phyloP scores from a whole-genome alignment of 2,113 vertebrate genomes.

The Hassar affinis region DNA sequence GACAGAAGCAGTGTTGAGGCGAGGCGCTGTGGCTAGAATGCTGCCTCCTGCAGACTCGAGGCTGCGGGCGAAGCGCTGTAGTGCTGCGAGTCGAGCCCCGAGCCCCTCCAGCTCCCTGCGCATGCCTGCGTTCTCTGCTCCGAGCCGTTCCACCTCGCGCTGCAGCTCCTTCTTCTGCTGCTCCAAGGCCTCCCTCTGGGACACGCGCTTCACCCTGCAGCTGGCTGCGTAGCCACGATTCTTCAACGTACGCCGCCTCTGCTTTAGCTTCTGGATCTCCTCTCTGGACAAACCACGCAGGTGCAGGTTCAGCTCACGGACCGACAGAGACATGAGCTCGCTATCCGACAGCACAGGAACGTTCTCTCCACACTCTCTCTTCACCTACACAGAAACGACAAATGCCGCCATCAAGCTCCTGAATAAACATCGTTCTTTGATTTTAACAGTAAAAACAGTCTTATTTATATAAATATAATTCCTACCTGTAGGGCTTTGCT shows the following conservation, averaged over 20 bases:
- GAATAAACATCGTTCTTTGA: neutral
- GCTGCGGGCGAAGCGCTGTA: slow-evolving; percentile 94
- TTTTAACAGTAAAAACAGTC: neutral
- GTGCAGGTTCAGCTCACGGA: slow-evolving; percentile 96
- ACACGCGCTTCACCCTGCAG: slow-evolving; percentile 94
- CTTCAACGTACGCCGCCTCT: slow-evolving; percentile 93
- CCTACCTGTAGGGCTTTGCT: slow-evolving; percentile 96
- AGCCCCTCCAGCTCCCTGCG: slow-evolving; percentile 95
- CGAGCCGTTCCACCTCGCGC: slow-evolving; percentile 94
- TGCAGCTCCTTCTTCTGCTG: slow-evolving; percentile 96
- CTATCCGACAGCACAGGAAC: slow-evolving; percentile 92
- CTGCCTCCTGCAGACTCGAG: slow-evolving; percentile 81
- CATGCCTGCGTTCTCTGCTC: slow-evolving; percentile 96
- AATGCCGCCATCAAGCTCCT: neutral
- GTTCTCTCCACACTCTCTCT: slow-evolving; percentile 97
- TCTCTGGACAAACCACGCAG: slow-evolving; percentile 93
- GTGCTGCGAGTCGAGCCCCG: slow-evolving; percentile 90
- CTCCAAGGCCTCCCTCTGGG: slow-evolving; percentile 97
- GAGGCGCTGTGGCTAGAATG: slow-evolving; percentile 83
- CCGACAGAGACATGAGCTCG: slow-evolving; percentile 96
- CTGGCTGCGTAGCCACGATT: slow-evolving; percentile 96
- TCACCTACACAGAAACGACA: slow-evolving; percentile 77
- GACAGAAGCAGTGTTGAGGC: slow-evolving; percentile 86
- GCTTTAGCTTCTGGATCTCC: slow-evolving; percentile 96
- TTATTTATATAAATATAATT: too few relatives aligned